These are phyloP conservation scores for Megamerina dolium DNA, from an alignment of 2,888 invertebrate species.

Conservation along the genomic window DNA sequence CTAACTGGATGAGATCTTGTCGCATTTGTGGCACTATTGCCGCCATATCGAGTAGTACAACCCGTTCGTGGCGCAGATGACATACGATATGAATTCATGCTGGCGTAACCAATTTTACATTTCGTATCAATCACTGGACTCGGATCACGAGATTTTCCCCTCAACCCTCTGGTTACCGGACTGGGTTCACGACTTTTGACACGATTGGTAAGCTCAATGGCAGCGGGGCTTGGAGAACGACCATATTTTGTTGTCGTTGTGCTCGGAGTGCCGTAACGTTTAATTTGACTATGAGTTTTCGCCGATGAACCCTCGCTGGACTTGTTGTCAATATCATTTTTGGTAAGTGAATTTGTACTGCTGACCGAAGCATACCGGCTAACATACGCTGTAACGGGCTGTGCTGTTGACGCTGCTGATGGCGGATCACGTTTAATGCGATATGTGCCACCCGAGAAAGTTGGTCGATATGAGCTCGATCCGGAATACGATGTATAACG, in stretches of 20 bases:
- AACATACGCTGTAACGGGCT: slow-evolving; percentile 33
- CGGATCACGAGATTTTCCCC: slow-evolving; percentile 50
- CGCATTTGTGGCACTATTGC: slow-evolving; percentile 13
- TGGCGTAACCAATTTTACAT: slow-evolving; percentile 28
- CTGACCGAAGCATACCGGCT: slow-evolving; percentile 36
- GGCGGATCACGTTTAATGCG: slow-evolving; percentile 45
- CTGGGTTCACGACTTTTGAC: slow-evolving; percentile 55
- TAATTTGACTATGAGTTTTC: slow-evolving; percentile 23
- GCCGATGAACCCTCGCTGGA: slow-evolving; percentile 22
- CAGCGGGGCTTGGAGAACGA: slow-evolving; percentile 45
- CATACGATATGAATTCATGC: slow-evolving; percentile 28
- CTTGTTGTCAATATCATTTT: slow-evolving; percentile 26
- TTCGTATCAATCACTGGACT: slow-evolving; percentile 51
- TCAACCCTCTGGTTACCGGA: slow-evolving; percentile 46
- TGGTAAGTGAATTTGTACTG: slow-evolving; percentile 20
- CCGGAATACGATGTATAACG: slow-evolving; percentile 42
- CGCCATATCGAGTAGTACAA: slow-evolving; percentile 18
- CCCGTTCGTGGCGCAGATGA: slow-evolving; percentile 26
- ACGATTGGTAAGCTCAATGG: slow-evolving; percentile 39
- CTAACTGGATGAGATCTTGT: slow-evolving; percentile 5
- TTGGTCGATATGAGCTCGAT: slow-evolving; percentile 46
- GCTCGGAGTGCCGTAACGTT: slow-evolving; percentile 33
- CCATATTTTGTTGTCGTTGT: slow-evolving; percentile 35
- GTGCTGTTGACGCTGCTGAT: slow-evolving; percentile 24
- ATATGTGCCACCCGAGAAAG: slow-evolving; percentile 49